phyloP scores from a whole-genome alignment of 2,888 invertebrate genomes.

The Scelioninae gen. 2 region DNA sequence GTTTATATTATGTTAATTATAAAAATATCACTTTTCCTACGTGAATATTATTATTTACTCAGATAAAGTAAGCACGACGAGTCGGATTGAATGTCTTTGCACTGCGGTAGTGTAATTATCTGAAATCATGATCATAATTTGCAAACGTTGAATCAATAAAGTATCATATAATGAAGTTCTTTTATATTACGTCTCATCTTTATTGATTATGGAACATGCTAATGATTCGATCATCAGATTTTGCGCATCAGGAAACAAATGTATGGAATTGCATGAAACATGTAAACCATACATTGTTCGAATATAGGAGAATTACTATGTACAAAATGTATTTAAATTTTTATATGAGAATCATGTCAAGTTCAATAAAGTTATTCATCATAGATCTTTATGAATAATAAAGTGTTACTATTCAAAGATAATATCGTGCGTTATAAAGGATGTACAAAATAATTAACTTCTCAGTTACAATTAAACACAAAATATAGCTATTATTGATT shows the following conservation, averaged over 20 bases:
- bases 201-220: no score
- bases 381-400: slow-evolving; percentile 48
- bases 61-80: no score
- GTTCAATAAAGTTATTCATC: slow-evolving; percentile 52
- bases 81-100: no score
- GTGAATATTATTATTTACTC: no score
- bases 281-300: slow-evolving; percentile 37
- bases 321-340: slow-evolving; percentile 30
- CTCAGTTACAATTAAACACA: slow-evolving; percentile 40
- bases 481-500: slow-evolving; percentile 47
- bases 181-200: no score
- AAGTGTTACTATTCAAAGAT: slow-evolving; percentile 48
- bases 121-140: no score
- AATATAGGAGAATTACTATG: slow-evolving; percentile 23
- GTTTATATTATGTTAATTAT: no score
- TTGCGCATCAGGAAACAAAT: slow-evolving; percentile 4
- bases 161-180: no score
- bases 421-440: slow-evolving; percentile 23
- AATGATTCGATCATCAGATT: background rate
- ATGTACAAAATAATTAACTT: slow-evolving; percentile 39
- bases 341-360: slow-evolving; percentile 51
- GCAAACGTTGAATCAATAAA: no score
- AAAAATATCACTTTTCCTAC: no score
- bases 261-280: slow-evolving; percentile 13
- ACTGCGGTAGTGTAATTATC: no score